Conservation (phyloP, 2,797 vertebrate genomes). For the Rhabdophis nuchalis region DNA sequence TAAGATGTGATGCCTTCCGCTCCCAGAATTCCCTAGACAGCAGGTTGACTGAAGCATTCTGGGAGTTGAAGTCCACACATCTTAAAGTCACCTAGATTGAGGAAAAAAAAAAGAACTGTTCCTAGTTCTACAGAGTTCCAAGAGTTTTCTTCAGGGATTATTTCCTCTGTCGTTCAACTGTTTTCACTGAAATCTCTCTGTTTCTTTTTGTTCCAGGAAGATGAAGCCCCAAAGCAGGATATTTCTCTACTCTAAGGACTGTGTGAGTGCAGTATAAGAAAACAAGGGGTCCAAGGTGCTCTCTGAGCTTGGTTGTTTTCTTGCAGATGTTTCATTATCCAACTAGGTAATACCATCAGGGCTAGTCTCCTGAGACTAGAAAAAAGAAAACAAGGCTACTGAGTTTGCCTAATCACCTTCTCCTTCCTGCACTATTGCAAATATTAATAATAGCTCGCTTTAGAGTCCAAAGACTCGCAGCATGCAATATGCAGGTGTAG, state of each 20-base stretch:
- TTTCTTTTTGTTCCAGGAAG: background rate
- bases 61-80: background rate
- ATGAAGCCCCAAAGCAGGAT: background rate
- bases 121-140: background rate
- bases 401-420: background rate
- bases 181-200: background rate
- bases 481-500: background rate
- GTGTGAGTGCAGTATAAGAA: background rate
- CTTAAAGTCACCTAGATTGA: background rate
- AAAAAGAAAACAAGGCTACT: background rate
- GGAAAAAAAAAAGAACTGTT: background rate
- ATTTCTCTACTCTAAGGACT: background rate
- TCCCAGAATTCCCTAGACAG: no score
- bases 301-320: background rate
- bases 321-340: background rate
- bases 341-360: background rate
- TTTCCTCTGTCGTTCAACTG: no score
- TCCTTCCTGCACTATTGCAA: background rate
- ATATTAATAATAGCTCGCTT: background rate
- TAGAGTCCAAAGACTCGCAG: background rate
- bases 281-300: background rate
- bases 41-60: background rate
- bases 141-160: background rate
- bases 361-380: background rate
- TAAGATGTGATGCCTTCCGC: background rate